These are phyloP conservation scores for Dasyprocta punctata DNA, from an alignment of 2,113 vertebrate genomes.

Conservation along the genomic window DNA sequence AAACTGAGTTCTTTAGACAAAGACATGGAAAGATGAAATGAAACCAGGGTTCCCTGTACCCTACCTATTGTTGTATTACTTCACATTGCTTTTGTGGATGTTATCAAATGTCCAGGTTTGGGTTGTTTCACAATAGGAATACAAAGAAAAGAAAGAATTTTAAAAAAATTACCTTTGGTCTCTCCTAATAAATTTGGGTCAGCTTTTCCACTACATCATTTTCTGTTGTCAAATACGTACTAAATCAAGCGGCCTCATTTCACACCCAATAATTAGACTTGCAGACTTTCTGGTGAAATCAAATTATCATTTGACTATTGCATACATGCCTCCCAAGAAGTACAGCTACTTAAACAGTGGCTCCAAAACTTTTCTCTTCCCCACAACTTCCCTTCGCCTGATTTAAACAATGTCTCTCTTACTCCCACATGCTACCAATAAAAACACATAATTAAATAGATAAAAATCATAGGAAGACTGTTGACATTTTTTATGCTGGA, in stretches of 20 bases:
- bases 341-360: background rate
- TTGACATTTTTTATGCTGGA: background rate
- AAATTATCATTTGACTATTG: accelerated
- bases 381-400: accelerated
- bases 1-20: background rate
- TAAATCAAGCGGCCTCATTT: background rate
- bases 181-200: background rate
- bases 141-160: background rate
- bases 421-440: background rate
- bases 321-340: background rate
- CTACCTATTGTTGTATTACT: accelerated
- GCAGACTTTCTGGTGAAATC: background rate
- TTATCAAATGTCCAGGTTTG: background rate
- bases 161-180: too few species aligned
- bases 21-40: background rate
- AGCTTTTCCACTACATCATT: background rate
- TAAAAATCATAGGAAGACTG: background rate
- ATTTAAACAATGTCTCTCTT: background rate
- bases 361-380: background rate
- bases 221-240: background rate
- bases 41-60: accelerated
- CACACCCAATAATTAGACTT: background rate
- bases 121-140: background rate
- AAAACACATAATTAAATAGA: background rate
- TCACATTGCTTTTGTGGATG: accelerated